Evolutionary conservation across 1,140 invertebrate genomes (phyloP).

Genomic region (Bombyx mandarina): DNA sequence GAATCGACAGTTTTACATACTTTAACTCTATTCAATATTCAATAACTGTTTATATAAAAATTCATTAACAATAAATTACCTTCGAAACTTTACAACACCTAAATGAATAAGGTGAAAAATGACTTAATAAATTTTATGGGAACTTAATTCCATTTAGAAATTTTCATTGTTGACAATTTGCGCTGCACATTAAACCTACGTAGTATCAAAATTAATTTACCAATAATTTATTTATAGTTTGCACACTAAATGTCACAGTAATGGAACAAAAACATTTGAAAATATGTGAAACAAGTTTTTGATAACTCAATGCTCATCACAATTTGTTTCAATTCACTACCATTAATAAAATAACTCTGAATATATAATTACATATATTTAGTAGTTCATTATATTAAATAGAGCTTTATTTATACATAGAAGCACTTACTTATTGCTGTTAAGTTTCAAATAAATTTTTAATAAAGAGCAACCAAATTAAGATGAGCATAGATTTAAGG

Average conservation of each 20-base stretch:
- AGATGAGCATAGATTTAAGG: slow-evolving; percentile 58
- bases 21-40: slow-evolving; percentile 49
- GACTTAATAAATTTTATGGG: slow-evolving; percentile 44
- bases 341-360: neutral
- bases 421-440: slow-evolving; percentile 26
- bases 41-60: slow-evolving; percentile 46
- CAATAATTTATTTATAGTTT: slow-evolving; percentile 12
- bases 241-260: slow-evolving; percentile 13
- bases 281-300: slow-evolving; percentile 62
- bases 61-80: slow-evolving; percentile 46
- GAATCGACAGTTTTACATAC: slow-evolving; percentile 56
- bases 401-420: slow-evolving; percentile 7
- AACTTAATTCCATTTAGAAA: slow-evolving; percentile 66
- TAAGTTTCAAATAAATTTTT: slow-evolving; percentile 8
- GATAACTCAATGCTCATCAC: slow-evolving; percentile 57
- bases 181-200: slow-evolving; percentile 12
- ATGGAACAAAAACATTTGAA: slow-evolving; percentile 58
- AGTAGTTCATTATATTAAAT: slow-evolving; percentile 16
- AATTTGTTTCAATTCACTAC: slow-evolving; percentile 22
- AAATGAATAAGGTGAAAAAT: slow-evolving; percentile 38
- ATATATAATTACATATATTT: slow-evolving; percentile 9
- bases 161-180: slow-evolving; percentile 26
- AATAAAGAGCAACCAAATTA: slow-evolving; percentile 23
- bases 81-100: slow-evolving; percentile 47
- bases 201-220: slow-evolving; percentile 15